A percentile compares a stretch with the other conserved stretches of the same genome.
phyloP scores from a whole-genome alignment of 2,113 vertebrate genomes.

The Empidonax traillii region DNA sequence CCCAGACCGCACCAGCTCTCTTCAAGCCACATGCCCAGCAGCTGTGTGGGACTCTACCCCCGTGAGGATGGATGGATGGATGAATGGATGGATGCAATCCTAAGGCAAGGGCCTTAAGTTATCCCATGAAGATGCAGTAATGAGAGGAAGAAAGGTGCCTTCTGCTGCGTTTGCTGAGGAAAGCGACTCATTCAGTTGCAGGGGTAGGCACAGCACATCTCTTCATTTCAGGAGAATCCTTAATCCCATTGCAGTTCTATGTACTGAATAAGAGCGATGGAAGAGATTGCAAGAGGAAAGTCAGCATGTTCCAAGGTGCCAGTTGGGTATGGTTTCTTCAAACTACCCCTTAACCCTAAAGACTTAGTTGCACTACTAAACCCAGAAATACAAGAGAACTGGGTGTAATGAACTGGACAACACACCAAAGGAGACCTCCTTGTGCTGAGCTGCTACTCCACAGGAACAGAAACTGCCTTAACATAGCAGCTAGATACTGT shows the following conservation, averaged over 20 bases:
- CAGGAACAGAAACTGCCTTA: constrained; percentile 62
- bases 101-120: constrained; percentile 17
- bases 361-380: constrained; percentile 62
- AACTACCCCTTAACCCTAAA: constrained; percentile 19
- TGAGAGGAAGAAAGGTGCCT: constrained; percentile 61
- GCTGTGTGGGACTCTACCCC: not conserved
- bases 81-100: not conserved
- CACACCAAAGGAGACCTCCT: constrained; percentile 65
- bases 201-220: not conserved
- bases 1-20: not conserved
- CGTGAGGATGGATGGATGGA: not conserved
- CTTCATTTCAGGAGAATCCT: constrained; percentile 9
- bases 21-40: not conserved
- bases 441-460: constrained; percentile 61
- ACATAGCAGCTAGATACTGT: constrained; percentile 50
- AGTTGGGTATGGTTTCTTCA: constrained; percentile 1
- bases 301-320: not conserved
- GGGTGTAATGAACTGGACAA: constrained; percentile 46
- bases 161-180: not conserved
- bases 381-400: constrained; percentile 37
- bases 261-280: not conserved
- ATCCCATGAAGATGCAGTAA: not conserved
- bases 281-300: constrained; percentile 9
- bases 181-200: not conserved
- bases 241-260: not conserved